Conservation (phyloP, 2,888 invertebrate genomes). For the Coecobrya sp. region DNA sequence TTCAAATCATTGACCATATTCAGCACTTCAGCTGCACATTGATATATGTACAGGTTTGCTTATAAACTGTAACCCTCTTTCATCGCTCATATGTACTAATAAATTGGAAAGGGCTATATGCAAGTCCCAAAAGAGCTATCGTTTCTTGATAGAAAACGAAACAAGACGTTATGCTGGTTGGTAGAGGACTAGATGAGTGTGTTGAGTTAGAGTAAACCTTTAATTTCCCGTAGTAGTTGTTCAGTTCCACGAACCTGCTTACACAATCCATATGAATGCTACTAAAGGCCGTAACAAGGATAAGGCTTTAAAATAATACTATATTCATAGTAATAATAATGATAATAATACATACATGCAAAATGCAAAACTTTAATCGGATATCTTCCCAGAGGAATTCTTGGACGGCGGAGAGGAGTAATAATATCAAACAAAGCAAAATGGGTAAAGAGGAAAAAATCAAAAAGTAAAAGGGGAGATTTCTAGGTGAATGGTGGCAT, state of each 20-base stretch:
- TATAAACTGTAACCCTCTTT: conserved; percentile 66
- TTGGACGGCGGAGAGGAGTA: not conserved
- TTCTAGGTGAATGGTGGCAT: not conserved
- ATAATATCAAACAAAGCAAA: not conserved
- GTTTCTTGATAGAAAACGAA: conserved; percentile 86
- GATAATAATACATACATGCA: conserved; percentile 33
- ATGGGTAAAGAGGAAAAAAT: not conserved
- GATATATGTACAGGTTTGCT: not conserved
- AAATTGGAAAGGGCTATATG: conserved; percentile 84
- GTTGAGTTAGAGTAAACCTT: conserved; percentile 75
- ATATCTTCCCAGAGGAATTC: conserved; percentile 84
- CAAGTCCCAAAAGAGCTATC: conserved; percentile 86
- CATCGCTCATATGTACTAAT: conserved; percentile 81
- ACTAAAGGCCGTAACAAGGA: not conserved
- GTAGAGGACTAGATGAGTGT: not conserved
- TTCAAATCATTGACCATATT: no score
- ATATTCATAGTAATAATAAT: conserved; percentile 1
- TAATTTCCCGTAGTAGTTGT: conserved; percentile 86
- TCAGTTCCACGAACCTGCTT: not conserved
- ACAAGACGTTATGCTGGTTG: not conserved
- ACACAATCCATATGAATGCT: not conserved
- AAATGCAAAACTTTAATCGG: conserved; percentile 83
- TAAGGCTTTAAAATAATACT: not conserved
- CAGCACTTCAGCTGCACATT: not conserved
- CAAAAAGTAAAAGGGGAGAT: not conserved